Conservation (phyloP, 2,888 invertebrate species). For the Epistrophella euchroma region DNA sequence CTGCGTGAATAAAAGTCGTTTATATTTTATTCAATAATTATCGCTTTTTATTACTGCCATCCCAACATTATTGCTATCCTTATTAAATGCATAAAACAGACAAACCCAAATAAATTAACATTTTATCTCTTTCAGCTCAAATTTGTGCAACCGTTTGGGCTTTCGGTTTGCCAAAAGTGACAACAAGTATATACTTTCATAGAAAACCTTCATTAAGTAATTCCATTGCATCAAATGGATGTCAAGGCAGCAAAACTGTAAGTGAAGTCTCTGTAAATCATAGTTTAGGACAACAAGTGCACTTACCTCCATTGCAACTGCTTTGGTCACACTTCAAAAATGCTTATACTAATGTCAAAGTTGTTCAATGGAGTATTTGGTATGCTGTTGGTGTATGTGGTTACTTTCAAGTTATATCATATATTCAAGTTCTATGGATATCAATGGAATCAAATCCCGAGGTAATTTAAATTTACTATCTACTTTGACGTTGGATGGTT, state of each 20-base stretch:
- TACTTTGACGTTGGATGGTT: neutral
- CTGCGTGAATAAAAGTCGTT: no score
- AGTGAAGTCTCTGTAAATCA: constrained; percentile 15
- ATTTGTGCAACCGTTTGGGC: constrained; percentile 87
- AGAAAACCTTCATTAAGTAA: constrained; percentile 74
- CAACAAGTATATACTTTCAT: constrained; percentile 88
- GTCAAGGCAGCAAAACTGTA: constrained; percentile 6
- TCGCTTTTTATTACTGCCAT: no score
- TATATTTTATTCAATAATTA: no score
- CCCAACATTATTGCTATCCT: no score
- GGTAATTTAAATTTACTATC: constrained; percentile 74
- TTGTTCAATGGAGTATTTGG: constrained; percentile 91
- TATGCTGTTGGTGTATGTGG: constrained; percentile 90
- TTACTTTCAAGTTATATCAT: constrained; percentile 88
- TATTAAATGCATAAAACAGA: no score
- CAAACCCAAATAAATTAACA: neutral
- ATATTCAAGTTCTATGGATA: constrained; percentile 90
- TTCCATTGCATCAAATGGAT: constrained; percentile 4
- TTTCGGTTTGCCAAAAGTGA: constrained; percentile 86
- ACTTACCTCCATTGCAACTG: constrained; percentile 79
- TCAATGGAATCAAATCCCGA: constrained; percentile 83
- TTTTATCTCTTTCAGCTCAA: constrained; percentile 84
- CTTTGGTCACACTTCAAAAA: constrained; percentile 86
- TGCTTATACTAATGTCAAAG: constrained; percentile 86
- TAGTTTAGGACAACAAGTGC: constrained; percentile 59